Base-by-base conservation (phyloP, 2,113 vertebrate genomes). In the Megalops atlanticus region DNA sequence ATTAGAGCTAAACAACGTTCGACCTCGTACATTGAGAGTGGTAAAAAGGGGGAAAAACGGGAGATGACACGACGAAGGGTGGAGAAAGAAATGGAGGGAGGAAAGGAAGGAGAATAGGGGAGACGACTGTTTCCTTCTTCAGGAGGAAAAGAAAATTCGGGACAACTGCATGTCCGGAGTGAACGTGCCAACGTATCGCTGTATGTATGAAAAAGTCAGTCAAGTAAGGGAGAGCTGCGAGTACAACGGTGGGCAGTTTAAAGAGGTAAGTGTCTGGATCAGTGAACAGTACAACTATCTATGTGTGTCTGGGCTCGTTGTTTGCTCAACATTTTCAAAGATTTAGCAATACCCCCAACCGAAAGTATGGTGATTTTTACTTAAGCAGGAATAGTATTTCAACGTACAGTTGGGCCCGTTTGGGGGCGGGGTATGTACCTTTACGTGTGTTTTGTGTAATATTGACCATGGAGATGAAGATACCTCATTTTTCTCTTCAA, bases 41-140 rank as follows among this genome's bases (percentile, higher is more conserved):
- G 10, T 36, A 35, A 39, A 74, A 72, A 31, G 38, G 74, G 40
- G 39, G 71, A 58, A 78, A n/a, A 71, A 74, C 76, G 36, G 40
- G 52, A 47, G 43, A 78, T 69, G 38, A 45, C n/a, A 38, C 16
- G 38, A 47, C 38, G 45, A 74, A 80, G 74, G 78, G 70, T 68
- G 68, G 74, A 79, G 58, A 76, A 43, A 31, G 11, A 45, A 47
- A 80, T 31, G 78, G 70, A 80, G 78, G 70, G 16, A 35, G 41
- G 70, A 73, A 80, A 80, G 81, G 70, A 80, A 79, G 74, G 31
- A 83, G 80, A 81, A 77, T 54, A 33, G 15, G 70, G 35, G 27
- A 76, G 77, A 78, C 39, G 47, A 76, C 39, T 41, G 38, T 79
- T 74, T 74, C 72, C 74, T 73, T 72, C 45, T 81, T 40, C n/a